Base-by-base conservation (phyloP, 1,140 invertebrate species). In the Cydia fagiglandana region DNA sequence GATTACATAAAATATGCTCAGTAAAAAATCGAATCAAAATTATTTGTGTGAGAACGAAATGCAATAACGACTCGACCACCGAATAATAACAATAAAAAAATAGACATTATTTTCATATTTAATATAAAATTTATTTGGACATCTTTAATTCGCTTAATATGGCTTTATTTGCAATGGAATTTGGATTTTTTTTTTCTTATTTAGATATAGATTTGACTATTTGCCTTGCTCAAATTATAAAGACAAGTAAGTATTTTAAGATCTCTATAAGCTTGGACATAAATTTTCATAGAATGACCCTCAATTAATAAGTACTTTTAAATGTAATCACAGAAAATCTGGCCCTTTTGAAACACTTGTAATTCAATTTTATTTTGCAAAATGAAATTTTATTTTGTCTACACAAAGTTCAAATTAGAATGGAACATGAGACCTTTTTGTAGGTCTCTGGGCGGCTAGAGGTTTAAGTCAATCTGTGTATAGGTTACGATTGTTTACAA, bases 201-300 rank as follows among this genome's bases (percentile, higher is more conserved):
- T 13, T 79, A 79, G 75, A 56, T 34, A 53, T 66, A 74, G 73
- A 79, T 53, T 76, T 61, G 68, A 79, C 73, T 70, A 79, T 80
- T 61, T 77, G 77, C 73, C 73, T 82, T 82, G 86, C 86, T 88
- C 86, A 88, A 88, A 78, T 74, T 77, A 50, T 79, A 84, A 88
- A 88, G 86, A 88, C 84, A 77, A 61, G 24, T 77, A 79, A 81
- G 73, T 80, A 78, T 78, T 80, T 81, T 81, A 77, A 80, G 80
- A 80, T 80, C 79, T 80, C 77, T 78, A 30, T 74, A 73, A 73
- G 17, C 73, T 76, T 61, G 56, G 56, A 24, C 20, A 61, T 2
- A 61, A 61, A 12, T 61, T 2, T 20, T 61, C 17, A 24, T 61
- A 24, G 56, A 61, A 61, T 61, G 0, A 9, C 2, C 4, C n/a